phyloP scores from a whole-genome alignment of 2,113 vertebrate genomes.

The Shinisaurus crocodilurus region DNA sequence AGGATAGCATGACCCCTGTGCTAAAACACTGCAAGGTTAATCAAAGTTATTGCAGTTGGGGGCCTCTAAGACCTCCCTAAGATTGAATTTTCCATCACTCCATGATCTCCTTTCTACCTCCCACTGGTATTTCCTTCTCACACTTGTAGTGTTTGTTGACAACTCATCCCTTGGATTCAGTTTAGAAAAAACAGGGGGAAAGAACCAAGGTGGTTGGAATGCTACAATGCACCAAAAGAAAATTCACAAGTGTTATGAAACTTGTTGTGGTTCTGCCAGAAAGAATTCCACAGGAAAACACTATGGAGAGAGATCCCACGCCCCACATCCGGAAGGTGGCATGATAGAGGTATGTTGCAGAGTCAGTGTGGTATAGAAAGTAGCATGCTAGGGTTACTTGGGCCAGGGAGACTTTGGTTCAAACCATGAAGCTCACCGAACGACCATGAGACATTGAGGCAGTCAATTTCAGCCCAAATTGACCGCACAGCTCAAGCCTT shows the following conservation, averaged over 20 bases:
- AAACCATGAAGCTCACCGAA: neutral
- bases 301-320: neutral
- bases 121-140: constrained; percentile 52
- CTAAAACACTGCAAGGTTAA: constrained; percentile 81
- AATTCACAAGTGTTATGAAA: neutral
- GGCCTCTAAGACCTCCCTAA: constrained; percentile 61
- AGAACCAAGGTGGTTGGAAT: too few relatives aligned
- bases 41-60: constrained; percentile 76
- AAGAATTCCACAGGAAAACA: neutral
- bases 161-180: constrained; percentile 48
- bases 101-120: constrained; percentile 51
- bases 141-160: constrained; percentile 56
- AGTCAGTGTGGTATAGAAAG: neutral
- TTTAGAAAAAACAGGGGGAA: constrained; percentile 33
- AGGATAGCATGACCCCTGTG: constrained; percentile 69
- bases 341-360: neutral
- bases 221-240: neutral
- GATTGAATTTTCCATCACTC: constrained; percentile 59
- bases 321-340: neutral
- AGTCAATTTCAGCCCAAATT: neutral
- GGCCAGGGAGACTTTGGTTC: neutral
- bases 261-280: too few relatives aligned
- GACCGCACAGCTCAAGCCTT: neutral
- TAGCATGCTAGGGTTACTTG: neutral
- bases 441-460: too few relatives aligned